phyloP scores from a whole-genome alignment of 2,888 invertebrate species.

The Adineta ricciae region DNA sequence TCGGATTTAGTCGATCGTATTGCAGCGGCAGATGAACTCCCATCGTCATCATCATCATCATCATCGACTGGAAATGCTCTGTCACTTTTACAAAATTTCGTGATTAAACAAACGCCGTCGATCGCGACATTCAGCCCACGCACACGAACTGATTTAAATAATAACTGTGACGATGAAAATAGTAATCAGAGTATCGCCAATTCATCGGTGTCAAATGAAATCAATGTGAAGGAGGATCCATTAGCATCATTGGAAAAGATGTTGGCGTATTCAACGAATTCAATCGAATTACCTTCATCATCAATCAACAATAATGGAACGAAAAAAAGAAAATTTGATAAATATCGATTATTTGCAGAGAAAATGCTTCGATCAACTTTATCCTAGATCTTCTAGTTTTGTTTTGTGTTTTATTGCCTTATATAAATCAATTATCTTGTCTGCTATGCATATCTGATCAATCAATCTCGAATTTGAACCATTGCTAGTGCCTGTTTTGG shows the following conservation, averaged over 20 bases:
- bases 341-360: constrained; percentile 6
- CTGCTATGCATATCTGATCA: not conserved
- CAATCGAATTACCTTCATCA: not conserved
- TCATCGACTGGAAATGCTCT: not conserved
- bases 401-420: not conserved
- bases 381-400: not conserved
- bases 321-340: not conserved
- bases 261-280: not conserved
- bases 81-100: constrained; percentile 15
- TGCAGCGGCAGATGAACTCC: not conserved
- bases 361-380: not conserved
- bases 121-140: not conserved
- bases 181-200: not conserved
- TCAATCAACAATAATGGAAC: not conserved
- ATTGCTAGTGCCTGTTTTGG: too few species aligned
- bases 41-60: too few species aligned
- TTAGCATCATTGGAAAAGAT: not conserved
- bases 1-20: not conserved
- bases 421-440: not conserved
- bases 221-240: not conserved
- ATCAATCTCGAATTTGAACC: too few species aligned
- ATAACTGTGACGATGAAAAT: not conserved
- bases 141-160: not conserved
- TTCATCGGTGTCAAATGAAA: not conserved
- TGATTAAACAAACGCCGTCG: not conserved